Evolutionary conservation across 1,140 invertebrate species (phyloP).

Genomic region (Pantala flavescens): DNA sequence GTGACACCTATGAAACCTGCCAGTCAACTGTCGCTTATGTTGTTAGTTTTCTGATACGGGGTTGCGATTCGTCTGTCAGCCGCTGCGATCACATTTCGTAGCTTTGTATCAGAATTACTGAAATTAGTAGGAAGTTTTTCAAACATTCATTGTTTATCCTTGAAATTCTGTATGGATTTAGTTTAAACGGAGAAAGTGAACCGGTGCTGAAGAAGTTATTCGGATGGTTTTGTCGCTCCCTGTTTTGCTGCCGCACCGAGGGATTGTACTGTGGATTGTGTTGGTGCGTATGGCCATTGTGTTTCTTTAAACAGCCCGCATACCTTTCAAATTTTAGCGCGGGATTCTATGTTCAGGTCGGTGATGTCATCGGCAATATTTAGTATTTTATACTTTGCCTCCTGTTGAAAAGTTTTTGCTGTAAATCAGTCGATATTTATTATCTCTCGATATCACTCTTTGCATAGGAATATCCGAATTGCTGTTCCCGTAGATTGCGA

Average conservation of each 20-base stretch:
- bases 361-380: neutral
- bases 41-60: constrained; percentile 17
- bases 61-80: neutral
- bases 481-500: too few relatives aligned
- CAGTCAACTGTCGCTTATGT: constrained; percentile 21
- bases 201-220: neutral
- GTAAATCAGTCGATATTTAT: too few relatives aligned
- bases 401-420: too few relatives aligned
- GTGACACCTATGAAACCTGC: constrained; percentile 22
- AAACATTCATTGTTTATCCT: too few relatives aligned
- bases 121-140: too few relatives aligned
- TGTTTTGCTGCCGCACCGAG: neutral
- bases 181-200: neutral
- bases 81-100: too few relatives aligned
- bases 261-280: neutral
- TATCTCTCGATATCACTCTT: too few relatives aligned
- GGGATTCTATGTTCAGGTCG: neutral
- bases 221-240: neutral
- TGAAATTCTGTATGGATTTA: neutral
- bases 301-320: neutral
- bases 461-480: too few relatives aligned
- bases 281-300: neutral
- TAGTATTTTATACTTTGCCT: too few relatives aligned
- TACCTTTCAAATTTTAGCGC: neutral
- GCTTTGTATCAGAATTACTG: too few relatives aligned